Percentiles rank a stretch among this genome's conserved stretches.
Conservation (phyloP, 2,888 invertebrate genomes). For the Macaria liturata region DNA sequence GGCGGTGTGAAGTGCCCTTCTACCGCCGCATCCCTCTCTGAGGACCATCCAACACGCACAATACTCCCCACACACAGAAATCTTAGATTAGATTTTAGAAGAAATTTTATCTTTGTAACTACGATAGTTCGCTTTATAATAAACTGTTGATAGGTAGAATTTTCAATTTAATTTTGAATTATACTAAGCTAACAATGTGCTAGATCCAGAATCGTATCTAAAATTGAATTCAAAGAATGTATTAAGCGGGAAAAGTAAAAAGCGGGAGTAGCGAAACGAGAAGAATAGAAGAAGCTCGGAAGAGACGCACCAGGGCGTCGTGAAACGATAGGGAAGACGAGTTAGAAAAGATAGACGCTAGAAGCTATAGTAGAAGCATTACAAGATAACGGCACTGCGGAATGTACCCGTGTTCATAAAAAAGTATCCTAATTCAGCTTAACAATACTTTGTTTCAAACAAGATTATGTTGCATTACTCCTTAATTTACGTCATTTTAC, state of each 20-base stretch:
- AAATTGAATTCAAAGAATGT: conserved; percentile 45
- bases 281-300: conserved; percentile 37
- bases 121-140: conserved; percentile 66
- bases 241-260: conserved; percentile 27
- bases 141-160: conserved; percentile 65
- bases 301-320: conserved; percentile 36
- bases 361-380: conserved; percentile 69
- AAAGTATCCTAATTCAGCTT: conserved; percentile 77
- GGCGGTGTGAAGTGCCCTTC: conserved; percentile 22
- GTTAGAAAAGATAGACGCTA: conserved; percentile 64
- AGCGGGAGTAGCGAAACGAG: conserved; percentile 35
- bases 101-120: conserved; percentile 74
- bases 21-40: background rate
- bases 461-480: conserved; percentile 74
- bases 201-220: conserved; percentile 59
- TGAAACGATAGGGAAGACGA: conserved; percentile 48
- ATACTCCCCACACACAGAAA: conserved; percentile 52
- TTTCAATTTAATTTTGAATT: conserved; percentile 70
- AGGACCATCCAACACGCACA: conserved; percentile 26
- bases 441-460: conserved; percentile 68
- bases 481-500: conserved; percentile 51
- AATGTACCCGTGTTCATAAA: conserved; percentile 79
- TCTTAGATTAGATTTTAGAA: conserved; percentile 78
- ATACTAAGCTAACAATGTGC: conserved; percentile 73
- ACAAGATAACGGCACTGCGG: conserved; percentile 79